Evolutionary conservation across 2,797 vertebrate species (phyloP).

Genomic region (Kryptopterus vitreolus): DNA sequence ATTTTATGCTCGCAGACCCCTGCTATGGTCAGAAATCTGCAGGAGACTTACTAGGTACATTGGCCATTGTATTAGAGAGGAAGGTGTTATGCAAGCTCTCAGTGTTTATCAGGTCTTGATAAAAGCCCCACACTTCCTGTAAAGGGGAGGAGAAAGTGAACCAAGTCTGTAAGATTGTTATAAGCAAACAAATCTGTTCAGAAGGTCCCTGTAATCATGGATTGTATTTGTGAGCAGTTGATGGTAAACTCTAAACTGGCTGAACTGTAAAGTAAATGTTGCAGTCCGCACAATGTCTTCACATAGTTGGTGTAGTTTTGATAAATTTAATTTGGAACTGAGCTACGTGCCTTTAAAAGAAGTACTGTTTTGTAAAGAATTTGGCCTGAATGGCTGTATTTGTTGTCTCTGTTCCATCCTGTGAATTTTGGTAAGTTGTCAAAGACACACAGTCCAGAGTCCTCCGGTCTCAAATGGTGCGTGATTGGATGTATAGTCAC

Average conservation of each 20-base stretch:
- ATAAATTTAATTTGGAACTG: background rate
- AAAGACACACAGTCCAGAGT: slow-evolving; percentile 30
- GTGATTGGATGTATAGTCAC: background rate
- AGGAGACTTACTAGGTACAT: background rate
- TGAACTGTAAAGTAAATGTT: background rate
- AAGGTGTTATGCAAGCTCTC: slow-evolving; percentile 37
- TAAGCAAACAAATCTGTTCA: background rate
- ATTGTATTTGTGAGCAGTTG: background rate
- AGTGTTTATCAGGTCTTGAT: slow-evolving; percentile 70
- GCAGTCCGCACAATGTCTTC: background rate
- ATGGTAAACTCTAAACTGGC: slow-evolving; percentile 2
- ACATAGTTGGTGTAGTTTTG: background rate
- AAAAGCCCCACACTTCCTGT: slow-evolving; percentile 67
- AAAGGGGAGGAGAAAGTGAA: slow-evolving; percentile 55
- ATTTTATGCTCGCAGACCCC: background rate
- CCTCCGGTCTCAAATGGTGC: slow-evolving; percentile 31
- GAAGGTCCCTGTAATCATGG: too few relatives aligned
- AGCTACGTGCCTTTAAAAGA: background rate
- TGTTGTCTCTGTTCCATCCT: background rate
- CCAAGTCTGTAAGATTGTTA: slow-evolving; percentile 26
- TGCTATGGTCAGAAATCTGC: background rate
- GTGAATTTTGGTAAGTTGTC: slow-evolving; percentile 37
- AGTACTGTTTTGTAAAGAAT: slow-evolving; percentile 11
- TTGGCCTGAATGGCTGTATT: background rate
- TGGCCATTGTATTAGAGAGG: slow-evolving; percentile 24